Evolutionary conservation across 2,888 invertebrate species (phyloP).

Genomic region (Meiosimyza platycephala): DNA sequence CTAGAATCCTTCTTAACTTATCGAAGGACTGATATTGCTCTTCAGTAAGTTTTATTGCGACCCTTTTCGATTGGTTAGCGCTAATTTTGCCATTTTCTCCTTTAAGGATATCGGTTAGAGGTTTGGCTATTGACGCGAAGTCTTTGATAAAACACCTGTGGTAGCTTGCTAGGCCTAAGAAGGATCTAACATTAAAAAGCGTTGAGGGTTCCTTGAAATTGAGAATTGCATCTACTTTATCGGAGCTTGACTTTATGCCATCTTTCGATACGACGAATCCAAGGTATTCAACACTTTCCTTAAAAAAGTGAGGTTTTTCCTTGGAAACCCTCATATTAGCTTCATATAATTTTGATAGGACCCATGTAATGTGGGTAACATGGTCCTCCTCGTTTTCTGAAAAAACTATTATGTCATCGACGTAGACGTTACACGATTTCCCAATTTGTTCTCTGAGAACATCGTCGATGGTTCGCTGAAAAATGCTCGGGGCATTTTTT

Average conservation of each 20-base stretch:
- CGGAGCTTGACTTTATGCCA: too few relatives aligned
- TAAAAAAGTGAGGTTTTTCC: too few relatives aligned
- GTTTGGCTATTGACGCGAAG: conserved; percentile 37
- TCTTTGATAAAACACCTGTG: conserved; percentile 42
- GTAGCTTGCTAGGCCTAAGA: conserved; percentile 29
- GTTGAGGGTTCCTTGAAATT: conserved; percentile 6
- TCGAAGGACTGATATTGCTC: conserved; percentile 33
- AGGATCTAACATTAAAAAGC: conserved; percentile 30
- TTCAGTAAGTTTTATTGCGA: conserved; percentile 23
- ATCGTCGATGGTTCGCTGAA: conserved; percentile 34
- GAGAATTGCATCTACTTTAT: not conserved
- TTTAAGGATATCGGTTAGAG: conserved; percentile 29
- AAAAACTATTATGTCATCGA: conserved; percentile 37
- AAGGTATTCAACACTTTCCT: too few relatives aligned
- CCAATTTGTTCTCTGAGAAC: conserved; percentile 36
- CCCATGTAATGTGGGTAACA: conserved; percentile 17
- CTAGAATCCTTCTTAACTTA: conserved; percentile 31
- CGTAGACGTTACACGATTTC: conserved; percentile 34
- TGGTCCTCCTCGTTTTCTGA: conserved; percentile 34
- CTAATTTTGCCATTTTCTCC: conserved; percentile 34
- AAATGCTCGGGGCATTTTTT: conserved; percentile 34
- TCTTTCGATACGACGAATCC: too few relatives aligned
- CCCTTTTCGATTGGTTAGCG: conserved; percentile 20
- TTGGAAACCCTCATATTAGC: too few relatives aligned
- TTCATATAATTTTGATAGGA: conserved; percentile 3